Evolutionary conservation across 2,888 invertebrate genomes (phyloP), one percentile per base, ranked within the genome.

Genomic region (Charanyca ferruginea): DNA sequence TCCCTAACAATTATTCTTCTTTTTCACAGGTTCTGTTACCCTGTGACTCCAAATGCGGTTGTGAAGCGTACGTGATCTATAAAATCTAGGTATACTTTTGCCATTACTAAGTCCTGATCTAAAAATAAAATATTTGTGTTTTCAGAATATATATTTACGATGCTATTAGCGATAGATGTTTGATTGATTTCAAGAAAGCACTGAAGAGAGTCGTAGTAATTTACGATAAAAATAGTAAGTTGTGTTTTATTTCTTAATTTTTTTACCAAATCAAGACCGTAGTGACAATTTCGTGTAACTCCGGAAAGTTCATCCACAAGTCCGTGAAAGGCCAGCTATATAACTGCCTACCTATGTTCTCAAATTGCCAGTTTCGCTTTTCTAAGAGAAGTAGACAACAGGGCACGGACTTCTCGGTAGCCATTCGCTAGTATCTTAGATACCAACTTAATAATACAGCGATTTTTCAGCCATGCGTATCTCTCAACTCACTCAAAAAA

Each of bases 91-190:
- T 11, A 4, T 23, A 1, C 18, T 11, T 13, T 18, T 20, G 18
- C 49, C 7, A 53, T 38, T 5, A 5, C 16, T 38, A 13, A 1
- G 16, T 38, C 35, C 1, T 23, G 16, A 49, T 38, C 8, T 54
- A 54, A 38, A n/a, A 52, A 22, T 20, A 0, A 47, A 28, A 16
- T 3, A 23, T 54, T 23, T 59, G 1, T 22, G 8, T 41, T 90
- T 89, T 64, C 83, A 93, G 93, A 22, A 83, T 87, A 5, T 87
- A 86, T 16, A 71, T 83, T 58, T 93, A 88, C 67, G 90, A 92
- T 58, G 85, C 87, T 49, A 88, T 85, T 0, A 85, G 78, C 23
- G 81, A 87, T 6, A 87, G 86, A 63, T 93, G 93, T 78, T 75
- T 86, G 6, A 64, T 92, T n/a, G 83, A 90, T 68, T 81, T 88